phyloP scores from a whole-genome alignment of 2,113 vertebrate species.

The Pitta sordida region DNA sequence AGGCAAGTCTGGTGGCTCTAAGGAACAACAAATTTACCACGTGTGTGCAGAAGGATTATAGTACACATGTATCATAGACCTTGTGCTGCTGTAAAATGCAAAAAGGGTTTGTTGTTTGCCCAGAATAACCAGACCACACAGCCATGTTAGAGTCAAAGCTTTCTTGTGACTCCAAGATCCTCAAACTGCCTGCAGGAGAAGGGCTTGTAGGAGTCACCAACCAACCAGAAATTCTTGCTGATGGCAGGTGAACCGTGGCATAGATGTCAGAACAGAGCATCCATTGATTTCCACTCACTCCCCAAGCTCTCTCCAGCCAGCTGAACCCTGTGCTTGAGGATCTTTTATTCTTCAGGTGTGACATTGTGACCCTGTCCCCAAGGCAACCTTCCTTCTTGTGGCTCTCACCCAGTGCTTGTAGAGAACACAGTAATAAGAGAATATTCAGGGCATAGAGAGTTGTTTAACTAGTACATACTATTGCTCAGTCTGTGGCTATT shows the following conservation, averaged over 20 bases:
- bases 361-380: neutral
- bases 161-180: neutral
- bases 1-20: neutral
- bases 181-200: neutral
- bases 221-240: neutral
- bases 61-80: neutral
- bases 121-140: neutral
- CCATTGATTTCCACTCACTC: neutral
- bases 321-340: neutral
- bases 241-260: neutral
- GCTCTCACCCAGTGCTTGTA: neutral
- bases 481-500: neutral
- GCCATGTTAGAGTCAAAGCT: neutral
- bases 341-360: neutral
- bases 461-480: neutral
- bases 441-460: neutral
- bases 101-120: neutral
- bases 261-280: neutral
- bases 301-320: neutral
- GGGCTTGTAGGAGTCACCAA: neutral
- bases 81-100: neutral
- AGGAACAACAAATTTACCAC: neutral
- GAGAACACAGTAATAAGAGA: neutral
- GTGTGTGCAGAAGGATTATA: neutral
- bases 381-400: neutral